Evolutionary conservation across 2,888 invertebrate genomes (phyloP).

Genomic region (Tolmerus cingulatus): DNA sequence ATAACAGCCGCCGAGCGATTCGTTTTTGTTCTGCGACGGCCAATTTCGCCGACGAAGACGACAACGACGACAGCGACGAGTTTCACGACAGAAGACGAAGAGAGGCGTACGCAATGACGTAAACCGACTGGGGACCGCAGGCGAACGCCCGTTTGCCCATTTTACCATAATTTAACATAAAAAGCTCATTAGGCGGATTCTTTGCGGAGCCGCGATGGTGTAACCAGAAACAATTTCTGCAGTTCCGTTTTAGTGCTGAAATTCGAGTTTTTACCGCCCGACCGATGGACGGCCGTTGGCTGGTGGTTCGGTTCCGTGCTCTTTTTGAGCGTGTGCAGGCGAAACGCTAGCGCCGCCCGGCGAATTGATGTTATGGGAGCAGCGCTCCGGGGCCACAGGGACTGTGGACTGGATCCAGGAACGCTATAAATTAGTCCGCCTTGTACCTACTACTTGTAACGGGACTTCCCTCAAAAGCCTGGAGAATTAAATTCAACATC

Average conservation of each 20-base stretch:
- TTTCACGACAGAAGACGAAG: background rate
- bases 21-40: background rate
- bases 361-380: background rate
- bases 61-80: background rate
- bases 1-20: background rate
- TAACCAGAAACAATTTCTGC: conserved; percentile 18
- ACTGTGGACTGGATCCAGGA: background rate
- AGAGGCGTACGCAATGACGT: background rate
- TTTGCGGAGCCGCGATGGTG: background rate
- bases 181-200: conserved; percentile 18
- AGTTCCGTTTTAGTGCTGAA: conserved; percentile 14
- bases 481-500: background rate
- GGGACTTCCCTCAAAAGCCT: background rate
- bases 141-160: background rate
- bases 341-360: background rate
- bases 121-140: background rate
- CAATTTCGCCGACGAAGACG: background rate
- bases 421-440: background rate
- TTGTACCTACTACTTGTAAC: background rate
- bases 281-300: background rate
- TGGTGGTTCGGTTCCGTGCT: background rate
- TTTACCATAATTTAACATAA: conserved; percentile 34
- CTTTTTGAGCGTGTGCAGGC: background rate
- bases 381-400: background rate
- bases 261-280: background rate